Percentiles rank a stretch among this genome's conserved stretches.
Conservation (phyloP, 2,113 vertebrate genomes). For the Nicator chloris region DNA sequence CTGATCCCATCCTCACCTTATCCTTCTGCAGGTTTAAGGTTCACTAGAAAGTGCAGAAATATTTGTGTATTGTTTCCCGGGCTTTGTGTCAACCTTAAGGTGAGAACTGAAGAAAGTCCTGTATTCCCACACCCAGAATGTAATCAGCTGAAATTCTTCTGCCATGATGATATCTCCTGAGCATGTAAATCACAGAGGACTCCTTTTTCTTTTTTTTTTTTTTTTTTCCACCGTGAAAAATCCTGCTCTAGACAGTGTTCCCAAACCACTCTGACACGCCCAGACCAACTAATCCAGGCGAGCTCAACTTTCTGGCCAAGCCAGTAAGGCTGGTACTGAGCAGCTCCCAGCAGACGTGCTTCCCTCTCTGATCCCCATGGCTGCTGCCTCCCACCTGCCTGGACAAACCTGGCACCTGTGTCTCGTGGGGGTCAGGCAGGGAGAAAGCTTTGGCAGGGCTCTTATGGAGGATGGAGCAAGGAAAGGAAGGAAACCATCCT, state of each 20-base stretch:
- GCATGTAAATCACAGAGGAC: conserved; percentile 11
- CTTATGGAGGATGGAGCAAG: background rate
- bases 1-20: background rate
- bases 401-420: background rate
- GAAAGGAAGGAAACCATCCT: background rate
- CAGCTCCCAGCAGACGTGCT: conserved; percentile 25
- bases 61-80: background rate
- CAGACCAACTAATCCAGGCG: conserved; percentile 39
- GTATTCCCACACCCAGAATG: conserved; percentile 55
- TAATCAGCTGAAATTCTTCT: conserved; percentile 55
- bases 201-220: background rate
- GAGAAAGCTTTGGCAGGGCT: background rate
- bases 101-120: conserved; percentile 40
- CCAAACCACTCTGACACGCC: conserved; percentile 45
- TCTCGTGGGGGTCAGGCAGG: rapidly evolving
- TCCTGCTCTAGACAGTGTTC: background rate
- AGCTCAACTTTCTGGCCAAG: conserved; percentile 54
- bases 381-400: background rate
- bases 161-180: conserved; percentile 41
- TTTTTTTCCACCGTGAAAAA: background rate
- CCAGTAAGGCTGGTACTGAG: conserved; percentile 6
- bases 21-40: background rate
- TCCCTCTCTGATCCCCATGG: background rate
- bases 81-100: conserved; percentile 35
- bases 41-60: background rate